Percentiles rank a stretch among this genome's conserved stretches.
These are phyloP conservation scores for Aphodius granarius DNA, from an alignment of 2,888 invertebrate species.

Conservation along the genomic window DNA sequence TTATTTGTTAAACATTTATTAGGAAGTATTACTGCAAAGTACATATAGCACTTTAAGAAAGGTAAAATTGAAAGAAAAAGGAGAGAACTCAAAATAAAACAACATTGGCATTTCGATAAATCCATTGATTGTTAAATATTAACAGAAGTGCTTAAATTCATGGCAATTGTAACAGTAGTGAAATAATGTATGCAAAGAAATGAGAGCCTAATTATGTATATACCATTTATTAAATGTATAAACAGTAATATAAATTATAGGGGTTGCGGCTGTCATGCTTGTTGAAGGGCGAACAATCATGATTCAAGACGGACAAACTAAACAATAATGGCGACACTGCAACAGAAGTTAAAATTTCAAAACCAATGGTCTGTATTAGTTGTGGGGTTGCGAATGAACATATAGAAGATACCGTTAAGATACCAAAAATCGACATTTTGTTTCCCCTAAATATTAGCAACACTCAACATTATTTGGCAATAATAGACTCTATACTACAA, in stretches of 20 bases:
- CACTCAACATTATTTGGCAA: conserved; percentile 22
- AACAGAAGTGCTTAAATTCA: conserved; percentile 39
- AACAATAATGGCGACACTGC: neutral
- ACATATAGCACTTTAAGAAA: neutral
- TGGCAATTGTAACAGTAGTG: conserved; percentile 29
- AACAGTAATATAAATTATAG: conserved; percentile 4
- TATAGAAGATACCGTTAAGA: neutral
- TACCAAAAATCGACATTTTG: neutral
- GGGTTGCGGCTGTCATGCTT: neutral
- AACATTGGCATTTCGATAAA: conserved; percentile 43
- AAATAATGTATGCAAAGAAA: conserved; percentile 33
- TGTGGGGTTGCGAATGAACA: neutral
- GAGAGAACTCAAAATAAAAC: conserved; percentile 25
- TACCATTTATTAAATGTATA: conserved; percentile 15
- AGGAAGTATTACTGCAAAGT: too few species aligned
- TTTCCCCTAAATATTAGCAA: neutral
- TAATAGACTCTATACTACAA: conserved; percentile 22
- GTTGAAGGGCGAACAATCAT: neutral
- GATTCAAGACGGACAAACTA: neutral
- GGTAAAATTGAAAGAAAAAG: neutral
- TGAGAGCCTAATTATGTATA: conserved; percentile 4
- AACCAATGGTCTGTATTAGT: neutral
- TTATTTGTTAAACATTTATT: too few species aligned
- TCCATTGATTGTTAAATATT: conserved; percentile 41
- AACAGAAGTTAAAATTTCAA: neutral